phyloP scores from a whole-genome alignment of 2,888 invertebrate species.

The Smittia sp. region DNA sequence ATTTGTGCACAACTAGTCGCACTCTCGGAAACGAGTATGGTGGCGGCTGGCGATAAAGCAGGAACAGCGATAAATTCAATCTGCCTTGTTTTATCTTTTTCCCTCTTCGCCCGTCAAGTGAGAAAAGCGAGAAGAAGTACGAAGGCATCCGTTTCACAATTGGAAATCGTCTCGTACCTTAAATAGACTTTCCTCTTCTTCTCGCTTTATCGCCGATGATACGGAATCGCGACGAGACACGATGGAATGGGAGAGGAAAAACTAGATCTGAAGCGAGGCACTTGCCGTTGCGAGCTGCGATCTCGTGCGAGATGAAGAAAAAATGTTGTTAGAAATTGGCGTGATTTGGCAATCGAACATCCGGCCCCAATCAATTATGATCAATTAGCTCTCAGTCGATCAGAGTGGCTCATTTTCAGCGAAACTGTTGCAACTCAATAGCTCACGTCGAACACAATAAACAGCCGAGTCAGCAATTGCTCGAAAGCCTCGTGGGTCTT shows the following conservation, averaged over 20 bases:
- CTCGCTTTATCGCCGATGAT: background rate
- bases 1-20: constrained; percentile 37
- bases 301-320: background rate
- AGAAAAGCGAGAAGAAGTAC: background rate
- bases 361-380: constrained; percentile 38
- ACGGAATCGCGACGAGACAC: background rate
- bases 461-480: too few relatives aligned
- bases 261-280: background rate
- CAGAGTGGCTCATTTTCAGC: background rate
- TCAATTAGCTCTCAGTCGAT: too few relatives aligned
- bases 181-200: background rate
- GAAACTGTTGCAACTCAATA: background rate
- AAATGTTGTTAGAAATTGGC: constrained; percentile 26
- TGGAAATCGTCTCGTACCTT: background rate
- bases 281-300: background rate
- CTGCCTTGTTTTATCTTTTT: background rate
- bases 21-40: constrained; percentile 11
- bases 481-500: too few relatives aligned
- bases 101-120: background rate
- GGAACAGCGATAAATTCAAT: constrained; percentile 12
- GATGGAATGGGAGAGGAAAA: background rate
- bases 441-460: too few relatives aligned
- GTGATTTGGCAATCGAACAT: constrained; percentile 27
- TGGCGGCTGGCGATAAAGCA: constrained; percentile 12
- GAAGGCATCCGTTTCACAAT: background rate